Evolutionary conservation across 2,888 invertebrate species (phyloP), one percentile per base, ranked within the genome.

Genomic region (Hirudinaria manillensis): DNA sequence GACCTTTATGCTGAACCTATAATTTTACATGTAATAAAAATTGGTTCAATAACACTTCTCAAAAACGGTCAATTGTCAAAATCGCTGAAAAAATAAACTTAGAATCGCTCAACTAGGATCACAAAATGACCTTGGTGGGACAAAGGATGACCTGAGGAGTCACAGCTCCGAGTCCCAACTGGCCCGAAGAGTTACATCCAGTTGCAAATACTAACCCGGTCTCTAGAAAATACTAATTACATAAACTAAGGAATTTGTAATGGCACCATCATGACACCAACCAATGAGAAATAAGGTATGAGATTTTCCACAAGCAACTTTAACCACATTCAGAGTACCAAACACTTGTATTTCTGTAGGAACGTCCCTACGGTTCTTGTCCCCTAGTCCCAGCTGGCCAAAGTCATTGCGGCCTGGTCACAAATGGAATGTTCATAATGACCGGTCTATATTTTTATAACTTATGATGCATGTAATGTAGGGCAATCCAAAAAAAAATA

Each of bases 171-270:
- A 93, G 88, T 16, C 96, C 95, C 84, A 94, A 93, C 83, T 96
- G 95, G 0, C 94, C 94, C 81, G 91, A 90, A 84, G 92, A 92
- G 86, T 95, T 96, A 82, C 94, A 94, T 6, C 95, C 96, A 82
- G 92, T 92, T 0, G 91, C 91, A 83, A 91, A 94, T 6, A 94
- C 94, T 16, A 90, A 89, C 55, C 95, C 95, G 4, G 91, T 90
- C 83, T 93, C 91, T 90, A 83, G 2, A 83, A 80, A 45, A 45
- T 27, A 72, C 70, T 61, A 65, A 7, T 38, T 13, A 76, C 21
- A 75, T 45, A 24, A 27, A 71, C n/a, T 56, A 34, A 29, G 55
- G 3, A 55, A 29, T 36, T 24, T n/a, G 19, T 29, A 0, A 53
- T 36, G 16, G n/a, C 70, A 70, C 16, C 21, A 16, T 10, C 21